phyloP scores from a whole-genome alignment of 2,888 invertebrate species.

The Parnassius smintheus region DNA sequence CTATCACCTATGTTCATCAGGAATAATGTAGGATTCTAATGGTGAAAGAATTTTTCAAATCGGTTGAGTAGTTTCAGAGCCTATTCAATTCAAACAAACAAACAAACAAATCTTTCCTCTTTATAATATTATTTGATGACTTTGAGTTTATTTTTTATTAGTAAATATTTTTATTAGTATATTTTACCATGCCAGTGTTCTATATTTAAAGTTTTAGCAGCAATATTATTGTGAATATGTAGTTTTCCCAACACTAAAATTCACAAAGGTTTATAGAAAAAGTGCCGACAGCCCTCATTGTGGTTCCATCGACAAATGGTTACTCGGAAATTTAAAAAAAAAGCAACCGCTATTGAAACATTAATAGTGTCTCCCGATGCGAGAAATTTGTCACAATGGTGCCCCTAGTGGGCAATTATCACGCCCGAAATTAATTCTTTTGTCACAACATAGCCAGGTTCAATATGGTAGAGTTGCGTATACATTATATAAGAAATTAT shows the following conservation, averaged over 20 bases:
- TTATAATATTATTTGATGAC: too few species aligned
- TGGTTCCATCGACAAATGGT: constrained; percentile 38
- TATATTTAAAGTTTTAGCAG: too few species aligned
- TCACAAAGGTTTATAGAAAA: constrained; percentile 30
- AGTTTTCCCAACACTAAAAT: constrained; percentile 1
- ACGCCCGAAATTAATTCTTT: constrained; percentile 65
- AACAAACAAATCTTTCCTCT: too few species aligned
- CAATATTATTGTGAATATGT: too few species aligned
- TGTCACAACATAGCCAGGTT: constrained; percentile 48
- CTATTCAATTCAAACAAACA: too few species aligned
- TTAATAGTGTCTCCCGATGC: constrained; percentile 71
- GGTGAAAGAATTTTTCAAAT: too few species aligned
- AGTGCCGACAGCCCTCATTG: constrained; percentile 36
- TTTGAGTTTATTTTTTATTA: too few species aligned
- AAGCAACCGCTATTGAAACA: constrained; percentile 54
- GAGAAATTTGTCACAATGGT: constrained; percentile 71
- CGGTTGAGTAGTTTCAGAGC: too few species aligned
- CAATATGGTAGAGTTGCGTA: constrained; percentile 5
- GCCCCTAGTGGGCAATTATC: constrained; percentile 61
- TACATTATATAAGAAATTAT: constrained; percentile 5
- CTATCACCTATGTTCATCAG: too few species aligned
- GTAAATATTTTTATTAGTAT: too few species aligned
- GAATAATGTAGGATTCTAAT: too few species aligned
- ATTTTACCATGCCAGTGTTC: too few species aligned
- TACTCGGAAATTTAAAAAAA: constrained; percentile 38